Conservation (phyloP, 2,797 vertebrate genomes). For the Tadarida brasiliensis region DNA sequence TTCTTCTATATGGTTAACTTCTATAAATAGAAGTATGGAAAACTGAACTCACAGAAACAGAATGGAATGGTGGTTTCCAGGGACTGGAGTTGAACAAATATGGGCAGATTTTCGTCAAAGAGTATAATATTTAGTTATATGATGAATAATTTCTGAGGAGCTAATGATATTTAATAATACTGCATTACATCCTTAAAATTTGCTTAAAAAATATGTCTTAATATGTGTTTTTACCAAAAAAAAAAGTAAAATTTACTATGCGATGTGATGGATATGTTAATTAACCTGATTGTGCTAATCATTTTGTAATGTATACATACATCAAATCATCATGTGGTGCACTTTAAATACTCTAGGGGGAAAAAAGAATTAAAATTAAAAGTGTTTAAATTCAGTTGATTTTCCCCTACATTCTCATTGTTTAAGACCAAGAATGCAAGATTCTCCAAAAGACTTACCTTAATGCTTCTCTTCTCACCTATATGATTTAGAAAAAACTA, state of each 20-base stretch:
- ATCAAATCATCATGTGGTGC: background rate
- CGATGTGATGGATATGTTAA: background rate
- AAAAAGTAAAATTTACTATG: background rate
- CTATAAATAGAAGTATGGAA: no score
- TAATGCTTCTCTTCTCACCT: background rate
- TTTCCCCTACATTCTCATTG: background rate
- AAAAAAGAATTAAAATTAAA: background rate
- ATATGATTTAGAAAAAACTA: background rate
- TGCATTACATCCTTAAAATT: background rate
- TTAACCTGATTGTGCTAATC: background rate
- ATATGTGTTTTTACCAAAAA: background rate
- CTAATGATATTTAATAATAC: background rate
- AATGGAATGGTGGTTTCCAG: background rate
- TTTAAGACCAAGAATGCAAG: background rate
- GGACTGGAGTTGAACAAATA: background rate
- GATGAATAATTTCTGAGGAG: background rate
- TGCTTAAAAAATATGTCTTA: background rate
- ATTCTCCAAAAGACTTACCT: background rate
- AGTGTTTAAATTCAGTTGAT: background rate
- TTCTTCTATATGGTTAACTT: background rate
- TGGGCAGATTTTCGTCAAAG: background rate
- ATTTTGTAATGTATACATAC: background rate
- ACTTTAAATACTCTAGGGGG: background rate
- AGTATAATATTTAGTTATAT: background rate
- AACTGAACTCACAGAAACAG: background rate